Evolutionary conservation across 2,797 vertebrate species (phyloP).

Genomic region (Pogoniulus pusillus): DNA sequence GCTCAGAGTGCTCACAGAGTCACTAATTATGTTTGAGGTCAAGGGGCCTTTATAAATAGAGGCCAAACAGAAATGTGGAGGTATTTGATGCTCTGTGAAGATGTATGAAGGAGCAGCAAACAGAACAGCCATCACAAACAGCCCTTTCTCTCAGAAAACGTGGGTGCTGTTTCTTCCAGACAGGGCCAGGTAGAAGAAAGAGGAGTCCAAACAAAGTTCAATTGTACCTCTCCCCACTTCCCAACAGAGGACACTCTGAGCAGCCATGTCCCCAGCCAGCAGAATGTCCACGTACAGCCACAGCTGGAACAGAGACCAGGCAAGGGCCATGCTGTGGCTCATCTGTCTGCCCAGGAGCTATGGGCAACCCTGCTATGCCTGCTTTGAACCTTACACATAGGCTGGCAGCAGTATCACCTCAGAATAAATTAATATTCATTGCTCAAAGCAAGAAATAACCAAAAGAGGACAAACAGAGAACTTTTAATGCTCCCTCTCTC

Average conservation of each 20-base stretch:
- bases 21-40: not conserved
- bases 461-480: not conserved
- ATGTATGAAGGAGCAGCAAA: not conserved
- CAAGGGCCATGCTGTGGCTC: not conserved
- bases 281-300: accelerated
- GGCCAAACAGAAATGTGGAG: not conserved
- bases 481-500: not conserved
- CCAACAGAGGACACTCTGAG: not conserved
- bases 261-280: not conserved
- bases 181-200: not conserved
- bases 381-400: not conserved
- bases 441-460: slow-evolving; percentile 5
- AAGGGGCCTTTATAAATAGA: not conserved
- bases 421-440: not conserved
- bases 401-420: not conserved
- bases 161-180: not conserved
- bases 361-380: not conserved
- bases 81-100: not conserved
- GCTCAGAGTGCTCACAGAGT: not conserved
- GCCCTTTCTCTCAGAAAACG: not conserved
- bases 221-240: not conserved
- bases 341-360: not conserved
- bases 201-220: not conserved
- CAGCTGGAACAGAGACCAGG: not conserved
- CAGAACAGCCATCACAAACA: not conserved